Percentiles rank a stretch among this genome's conserved stretches.
Conservation (phyloP, 1,140 invertebrate species). For the Temnothorax nylanderi region DNA sequence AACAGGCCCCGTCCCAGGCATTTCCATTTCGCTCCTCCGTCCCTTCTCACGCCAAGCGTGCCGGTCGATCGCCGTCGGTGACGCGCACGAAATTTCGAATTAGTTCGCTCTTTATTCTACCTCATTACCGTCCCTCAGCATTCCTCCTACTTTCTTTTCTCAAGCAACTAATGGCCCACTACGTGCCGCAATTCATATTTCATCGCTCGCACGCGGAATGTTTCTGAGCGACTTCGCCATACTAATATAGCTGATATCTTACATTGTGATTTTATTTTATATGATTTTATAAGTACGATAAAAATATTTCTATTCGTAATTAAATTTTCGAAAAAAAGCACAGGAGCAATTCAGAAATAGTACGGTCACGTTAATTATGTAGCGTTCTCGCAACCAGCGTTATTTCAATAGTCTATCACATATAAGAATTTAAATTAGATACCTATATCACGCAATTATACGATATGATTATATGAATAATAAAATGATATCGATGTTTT, state of each 20-base stretch:
- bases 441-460: background rate
- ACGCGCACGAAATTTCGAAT: slow-evolving; percentile 71
- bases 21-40: slow-evolving; percentile 44
- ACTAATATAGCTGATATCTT: slow-evolving; percentile 19
- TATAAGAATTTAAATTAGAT: background rate
- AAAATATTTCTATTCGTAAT: background rate
- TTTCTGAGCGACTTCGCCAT: background rate
- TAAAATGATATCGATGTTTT: slow-evolving; percentile 24
- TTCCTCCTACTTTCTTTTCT: slow-evolving; percentile 55
- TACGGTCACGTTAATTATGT: background rate
- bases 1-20: slow-evolving; percentile 25
- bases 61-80: slow-evolving; percentile 49
- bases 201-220: slow-evolving; percentile 46
- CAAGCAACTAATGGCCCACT: slow-evolving; percentile 55
- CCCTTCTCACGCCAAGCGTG: slow-evolving; percentile 1
- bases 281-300: background rate
- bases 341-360: background rate
- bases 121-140: slow-evolving; percentile 61
- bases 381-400: background rate
- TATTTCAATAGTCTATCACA: background rate
- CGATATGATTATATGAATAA: background rate
- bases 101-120: slow-evolving; percentile 67
- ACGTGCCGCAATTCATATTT: slow-evolving; percentile 61
- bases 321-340: background rate
- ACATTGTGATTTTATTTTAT: slow-evolving; percentile 8